Conservation (phyloP, 2,797 vertebrate species). For the Micromesistius poutassou region DNA sequence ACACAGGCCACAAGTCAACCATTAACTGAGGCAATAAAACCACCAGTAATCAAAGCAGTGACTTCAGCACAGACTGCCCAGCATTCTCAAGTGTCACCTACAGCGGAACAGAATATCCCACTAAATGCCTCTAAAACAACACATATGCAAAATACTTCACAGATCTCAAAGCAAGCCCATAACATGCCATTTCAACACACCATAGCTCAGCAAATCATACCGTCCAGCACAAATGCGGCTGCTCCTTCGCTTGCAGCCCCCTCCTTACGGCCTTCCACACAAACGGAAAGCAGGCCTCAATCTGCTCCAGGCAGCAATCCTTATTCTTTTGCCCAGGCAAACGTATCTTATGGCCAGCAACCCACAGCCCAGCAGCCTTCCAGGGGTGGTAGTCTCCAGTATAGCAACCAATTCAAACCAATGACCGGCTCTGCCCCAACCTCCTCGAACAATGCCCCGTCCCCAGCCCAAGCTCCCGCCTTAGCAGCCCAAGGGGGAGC, state of each 20-base stretch:
- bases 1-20: conserved; percentile 17
- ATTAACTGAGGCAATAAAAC: conserved; percentile 23
- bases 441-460: conserved; percentile 13
- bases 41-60: conserved; percentile 28
- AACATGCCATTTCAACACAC: conserved; percentile 30
- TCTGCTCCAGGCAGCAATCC: conserved; percentile 20
- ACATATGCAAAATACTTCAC: conserved; percentile 16
- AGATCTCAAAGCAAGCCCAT: conserved; percentile 32
- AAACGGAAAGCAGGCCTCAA: conserved; percentile 34
- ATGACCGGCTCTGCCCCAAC: conserved; percentile 21
- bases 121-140: conserved; percentile 34
- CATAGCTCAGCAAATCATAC: conserved; percentile 30
- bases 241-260: conserved; percentile 28
- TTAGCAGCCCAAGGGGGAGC: conserved; percentile 27
- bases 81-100: conserved; percentile 13
- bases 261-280: conserved; percentile 27
- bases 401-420: conserved; percentile 34
- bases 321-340: conserved; percentile 33
- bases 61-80: conserved; percentile 36
- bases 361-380: conserved; percentile 30
- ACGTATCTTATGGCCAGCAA: conserved; percentile 47
- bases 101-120: conserved; percentile 36
- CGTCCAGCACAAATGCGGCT: conserved; percentile 8
- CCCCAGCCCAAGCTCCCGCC: conserved; percentile 17
- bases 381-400: conserved; percentile 36